Evolutionary conservation across 2,797 vertebrate genomes (phyloP).

Genomic region (Catostomus latipinnis): DNA sequence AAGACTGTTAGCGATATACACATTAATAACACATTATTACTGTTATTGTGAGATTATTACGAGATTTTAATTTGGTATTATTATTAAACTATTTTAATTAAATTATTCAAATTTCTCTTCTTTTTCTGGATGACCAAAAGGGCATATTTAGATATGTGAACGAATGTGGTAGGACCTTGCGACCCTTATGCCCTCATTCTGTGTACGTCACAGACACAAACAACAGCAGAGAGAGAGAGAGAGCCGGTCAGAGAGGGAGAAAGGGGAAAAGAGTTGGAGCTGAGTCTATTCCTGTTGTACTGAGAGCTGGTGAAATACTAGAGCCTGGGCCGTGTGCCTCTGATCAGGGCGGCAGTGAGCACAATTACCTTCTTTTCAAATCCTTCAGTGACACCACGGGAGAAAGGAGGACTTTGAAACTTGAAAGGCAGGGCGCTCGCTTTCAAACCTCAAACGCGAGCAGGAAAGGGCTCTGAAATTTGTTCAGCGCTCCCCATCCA

Average conservation of each 20-base stretch:
- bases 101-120: too few relatives aligned
- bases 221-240: slow-evolving; percentile 6
- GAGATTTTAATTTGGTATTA: too few relatives aligned
- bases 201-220: too few relatives aligned
- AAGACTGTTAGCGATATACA: too few relatives aligned
- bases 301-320: slow-evolving; percentile 99
- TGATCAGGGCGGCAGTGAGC: slow-evolving; percentile 99
- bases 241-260: slow-evolving; percentile 40
- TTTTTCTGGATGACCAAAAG: too few relatives aligned
- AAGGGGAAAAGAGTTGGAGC: slow-evolving; percentile 62
- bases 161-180: too few relatives aligned
- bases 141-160: too few relatives aligned
- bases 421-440: slow-evolving; percentile 99
- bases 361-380: slow-evolving; percentile 99
- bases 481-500: slow-evolving; percentile 99
- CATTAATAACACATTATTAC: too few relatives aligned
- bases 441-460: slow-evolving; percentile 99
- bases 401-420: slow-evolving; percentile 99
- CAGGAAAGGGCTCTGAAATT: slow-evolving; percentile 99
- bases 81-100: too few relatives aligned
- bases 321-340: slow-evolving; percentile 96
- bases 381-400: slow-evolving; percentile 99
- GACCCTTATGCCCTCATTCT: too few relatives aligned
- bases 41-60: too few relatives aligned
- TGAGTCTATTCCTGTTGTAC: slow-evolving; percentile 95